phyloP scores from a whole-genome alignment of 1,140 invertebrate genomes.

The Ceratina australensis region DNA sequence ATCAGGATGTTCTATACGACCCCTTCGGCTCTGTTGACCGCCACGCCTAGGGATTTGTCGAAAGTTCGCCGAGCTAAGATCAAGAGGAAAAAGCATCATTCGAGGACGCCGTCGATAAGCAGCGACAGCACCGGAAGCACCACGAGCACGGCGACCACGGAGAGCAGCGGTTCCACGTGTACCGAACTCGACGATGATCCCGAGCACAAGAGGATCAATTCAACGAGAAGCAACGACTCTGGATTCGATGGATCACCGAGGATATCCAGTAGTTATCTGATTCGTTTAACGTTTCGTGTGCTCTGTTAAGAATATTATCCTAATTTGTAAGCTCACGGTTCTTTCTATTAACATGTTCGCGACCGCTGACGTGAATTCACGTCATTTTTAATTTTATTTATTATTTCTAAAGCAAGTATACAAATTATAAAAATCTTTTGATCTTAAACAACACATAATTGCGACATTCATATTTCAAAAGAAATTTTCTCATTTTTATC shows the following conservation, averaged over 20 bases:
- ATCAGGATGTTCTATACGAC: conserved; percentile 77
- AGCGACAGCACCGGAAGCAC: conserved; percentile 78
- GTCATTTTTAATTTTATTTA: too few species aligned
- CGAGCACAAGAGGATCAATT: conserved; percentile 73
- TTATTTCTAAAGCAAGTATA: too few species aligned
- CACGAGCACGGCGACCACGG: conserved; percentile 67
- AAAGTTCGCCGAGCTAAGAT: conserved; percentile 75
- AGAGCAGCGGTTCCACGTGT: conserved; percentile 71
- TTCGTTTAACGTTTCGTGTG: not conserved
- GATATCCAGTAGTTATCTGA: conserved; percentile 71
- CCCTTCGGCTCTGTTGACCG: conserved; percentile 73
- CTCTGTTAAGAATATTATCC: too few species aligned
- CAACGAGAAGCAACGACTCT: conserved; percentile 77
- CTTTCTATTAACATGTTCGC: too few species aligned
- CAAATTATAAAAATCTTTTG: too few species aligned
- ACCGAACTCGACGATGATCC: conserved; percentile 70
- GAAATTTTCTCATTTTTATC: too few species aligned
- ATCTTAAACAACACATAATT: too few species aligned
- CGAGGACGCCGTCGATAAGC: conserved; percentile 70
- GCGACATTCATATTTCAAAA: too few species aligned
- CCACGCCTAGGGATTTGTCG: conserved; percentile 74
- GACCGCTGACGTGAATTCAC: too few species aligned
- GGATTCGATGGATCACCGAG: conserved; percentile 78
- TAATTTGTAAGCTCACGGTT: too few species aligned
- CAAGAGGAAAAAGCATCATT: conserved; percentile 72